phyloP scores from a whole-genome alignment of 2,888 invertebrate genomes.

The Pristionchus exspectatus region DNA sequence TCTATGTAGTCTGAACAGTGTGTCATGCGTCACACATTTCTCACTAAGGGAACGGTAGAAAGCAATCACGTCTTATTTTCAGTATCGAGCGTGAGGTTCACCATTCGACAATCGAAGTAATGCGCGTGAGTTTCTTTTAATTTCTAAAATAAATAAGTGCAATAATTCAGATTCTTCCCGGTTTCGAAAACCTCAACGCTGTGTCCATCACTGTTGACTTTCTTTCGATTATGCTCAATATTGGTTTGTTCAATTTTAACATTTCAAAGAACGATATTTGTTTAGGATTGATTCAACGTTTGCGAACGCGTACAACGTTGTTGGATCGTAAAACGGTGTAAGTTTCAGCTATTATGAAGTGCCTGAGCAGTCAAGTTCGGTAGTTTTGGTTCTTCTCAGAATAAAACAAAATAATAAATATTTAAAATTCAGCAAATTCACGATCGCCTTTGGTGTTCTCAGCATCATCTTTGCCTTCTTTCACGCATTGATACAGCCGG shows the following conservation, averaged over 20 bases:
- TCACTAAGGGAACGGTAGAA: too few species aligned
- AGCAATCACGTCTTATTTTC: too few species aligned
- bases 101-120: too few species aligned
- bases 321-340: constrained; percentile 32
- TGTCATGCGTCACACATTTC: too few species aligned
- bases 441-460: not conserved
- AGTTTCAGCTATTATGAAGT: not conserved
- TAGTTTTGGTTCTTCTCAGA: too few species aligned
- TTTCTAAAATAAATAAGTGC: too few species aligned
- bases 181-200: not conserved
- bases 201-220: not conserved
- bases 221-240: not conserved
- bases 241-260: not conserved
- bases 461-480: constrained; percentile 3
- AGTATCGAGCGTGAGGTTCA: too few species aligned
- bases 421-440: not conserved
- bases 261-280: not conserved
- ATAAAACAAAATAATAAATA: not conserved
- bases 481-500: constrained; percentile 11
- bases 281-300: not conserved
- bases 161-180: constrained; percentile 29
- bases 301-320: not conserved
- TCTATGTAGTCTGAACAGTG: too few species aligned
- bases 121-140: too few species aligned
- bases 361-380: too few species aligned